Conservation (phyloP, 2,888 invertebrate species). For the Ommatoiulus sabulosus region DNA sequence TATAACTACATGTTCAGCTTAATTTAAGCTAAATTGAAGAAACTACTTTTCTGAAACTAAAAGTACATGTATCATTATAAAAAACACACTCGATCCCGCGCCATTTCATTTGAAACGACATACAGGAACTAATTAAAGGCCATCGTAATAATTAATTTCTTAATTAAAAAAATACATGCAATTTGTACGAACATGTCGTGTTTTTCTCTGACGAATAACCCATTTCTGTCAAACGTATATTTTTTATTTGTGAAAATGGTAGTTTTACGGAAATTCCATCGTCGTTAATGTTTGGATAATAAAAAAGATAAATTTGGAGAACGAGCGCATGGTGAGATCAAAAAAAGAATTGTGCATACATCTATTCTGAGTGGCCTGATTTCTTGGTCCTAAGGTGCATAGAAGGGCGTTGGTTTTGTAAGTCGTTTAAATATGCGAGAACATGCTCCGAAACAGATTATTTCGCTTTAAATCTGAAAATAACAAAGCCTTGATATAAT, state of each 20-base stretch:
- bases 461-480: slow-evolving; percentile 14
- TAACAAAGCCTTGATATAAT: not conserved
- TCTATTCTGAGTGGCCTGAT: not conserved
- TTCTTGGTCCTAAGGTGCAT: not conserved
- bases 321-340: not conserved
- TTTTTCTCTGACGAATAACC: not conserved
- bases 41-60: too few relatives aligned
- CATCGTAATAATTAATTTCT: not conserved
- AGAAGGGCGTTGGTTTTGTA: not conserved
- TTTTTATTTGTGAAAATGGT: not conserved
- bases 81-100: too few relatives aligned
- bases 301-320: not conserved
- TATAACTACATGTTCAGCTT: too few relatives aligned
- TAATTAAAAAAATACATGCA: not conserved
- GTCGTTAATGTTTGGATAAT: not conserved
- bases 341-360: not conserved
- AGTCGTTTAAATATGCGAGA: slow-evolving; percentile 2
- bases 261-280: not conserved
- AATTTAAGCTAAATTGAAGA: too few relatives aligned
- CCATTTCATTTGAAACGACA: not conserved
- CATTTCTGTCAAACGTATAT: not conserved
- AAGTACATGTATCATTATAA: too few relatives aligned
- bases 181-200: not conserved
- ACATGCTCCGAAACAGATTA: not conserved
- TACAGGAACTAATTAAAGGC: not conserved